Evolutionary conservation across 2,113 vertebrate genomes (phyloP), one percentile per base, ranked within the genome.

Genomic region (Odocoileus hemionus): DNA sequence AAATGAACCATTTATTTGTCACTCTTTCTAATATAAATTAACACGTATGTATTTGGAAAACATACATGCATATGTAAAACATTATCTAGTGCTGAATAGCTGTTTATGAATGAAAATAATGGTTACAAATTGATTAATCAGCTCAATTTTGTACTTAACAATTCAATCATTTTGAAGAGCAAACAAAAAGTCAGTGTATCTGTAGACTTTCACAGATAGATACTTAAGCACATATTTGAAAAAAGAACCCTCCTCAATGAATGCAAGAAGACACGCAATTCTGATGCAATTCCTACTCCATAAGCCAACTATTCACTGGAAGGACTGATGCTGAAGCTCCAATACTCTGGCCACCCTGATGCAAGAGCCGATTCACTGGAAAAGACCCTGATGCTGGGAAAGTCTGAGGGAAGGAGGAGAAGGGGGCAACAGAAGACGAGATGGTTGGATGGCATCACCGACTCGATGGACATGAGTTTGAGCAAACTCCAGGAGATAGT

Each of bases 121-220:
- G 15, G 26, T 70, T 98, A 98, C 89, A 97, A 97, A 98, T 96
- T 96, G 97, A 98, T 95, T 94, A 97, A 98, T 96, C 86, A 97
- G 79, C 96, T 98, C 96, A 83, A 90, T 95, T 98, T 96, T 97
- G 96, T 96, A 95, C 98, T 96, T 86, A 98, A 97, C 91, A 97
- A 97, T 98, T 96, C 98, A 98, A 96, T 97, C 94, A 97, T 96
- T 96, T 54, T 95, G 88, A 96, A 97, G 96, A 96, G 91, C 96
- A 98, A 98, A 98, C 76, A 98, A 95, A 95, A 98, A 95, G 70
- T 97, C 85, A 60, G 97, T 98, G 97, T 98, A 98, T 98, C 96
- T 96, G 93, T 83, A 0, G 26, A 60, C 76, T 89, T 33, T 93
- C 97, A 50, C 43, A 82, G 14, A 93, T 92, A 96, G 78, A 98